A percentile compares a stretch with the other conserved stretches of the same genome.
Conservation (phyloP, 2,797 vertebrate genomes). For the Cheirogaleus major region DNA sequence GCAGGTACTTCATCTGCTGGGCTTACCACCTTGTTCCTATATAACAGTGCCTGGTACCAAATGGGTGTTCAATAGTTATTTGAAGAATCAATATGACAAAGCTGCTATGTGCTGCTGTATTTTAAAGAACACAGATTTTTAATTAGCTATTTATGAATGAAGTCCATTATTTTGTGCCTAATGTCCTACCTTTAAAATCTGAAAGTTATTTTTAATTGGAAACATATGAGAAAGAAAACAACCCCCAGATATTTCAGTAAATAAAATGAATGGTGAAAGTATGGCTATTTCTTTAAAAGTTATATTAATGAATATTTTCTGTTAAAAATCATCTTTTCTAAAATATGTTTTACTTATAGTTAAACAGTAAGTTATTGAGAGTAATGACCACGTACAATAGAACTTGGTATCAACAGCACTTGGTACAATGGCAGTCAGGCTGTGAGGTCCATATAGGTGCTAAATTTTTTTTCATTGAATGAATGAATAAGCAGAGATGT, state of each 20-base stretch:
- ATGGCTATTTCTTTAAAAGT: neutral
- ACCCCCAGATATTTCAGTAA: neutral
- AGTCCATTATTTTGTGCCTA: neutral
- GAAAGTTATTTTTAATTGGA: slow-evolving; percentile 28
- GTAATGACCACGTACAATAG: neutral
- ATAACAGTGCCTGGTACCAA: neutral
- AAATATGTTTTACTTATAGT: neutral
- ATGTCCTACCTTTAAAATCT: neutral
- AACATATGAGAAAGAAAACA: slow-evolving; percentile 26
- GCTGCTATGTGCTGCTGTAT: neutral
- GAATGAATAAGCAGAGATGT: neutral
- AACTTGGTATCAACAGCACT: neutral
- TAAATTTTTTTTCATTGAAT: neutral
- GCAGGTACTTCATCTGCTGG: neutral
- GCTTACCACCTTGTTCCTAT: neutral
- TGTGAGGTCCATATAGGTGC: neutral
- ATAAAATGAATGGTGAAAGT: slow-evolving; percentile 18
- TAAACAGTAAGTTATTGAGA: neutral
- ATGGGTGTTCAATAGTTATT: neutral
- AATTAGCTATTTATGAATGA: neutral
- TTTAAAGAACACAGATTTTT: neutral
- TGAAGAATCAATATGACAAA: neutral
- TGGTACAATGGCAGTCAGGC: neutral
- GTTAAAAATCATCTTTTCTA: neutral
- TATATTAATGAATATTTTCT: neutral